Evolutionary conservation across 1,140 invertebrate species (phyloP).

Genomic region (Philopotamus ludificatus): DNA sequence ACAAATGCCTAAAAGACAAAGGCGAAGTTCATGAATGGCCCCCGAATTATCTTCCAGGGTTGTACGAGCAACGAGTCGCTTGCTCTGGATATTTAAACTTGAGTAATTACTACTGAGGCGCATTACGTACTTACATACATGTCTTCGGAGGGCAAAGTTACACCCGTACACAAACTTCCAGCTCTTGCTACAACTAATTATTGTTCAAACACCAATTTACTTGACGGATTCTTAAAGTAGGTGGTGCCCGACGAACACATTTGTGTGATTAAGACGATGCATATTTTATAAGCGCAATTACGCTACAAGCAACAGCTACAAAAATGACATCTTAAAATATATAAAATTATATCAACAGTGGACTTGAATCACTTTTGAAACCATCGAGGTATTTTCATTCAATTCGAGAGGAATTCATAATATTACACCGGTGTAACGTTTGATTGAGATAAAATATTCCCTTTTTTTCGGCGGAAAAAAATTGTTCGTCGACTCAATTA

Average conservation of each 20-base stretch:
- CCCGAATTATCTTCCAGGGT: neutral
- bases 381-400: no score
- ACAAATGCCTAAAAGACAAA: neutral
- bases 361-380: no score
- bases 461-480: no score
- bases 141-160: conserved; percentile 1
- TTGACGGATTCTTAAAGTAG: conserved; percentile 5
- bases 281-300: no score
- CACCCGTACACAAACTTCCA: neutral
- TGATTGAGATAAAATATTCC: no score
- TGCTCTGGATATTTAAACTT: conserved; percentile 17
- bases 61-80: neutral
- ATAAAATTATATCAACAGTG: no score
- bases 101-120: conserved; percentile 15
- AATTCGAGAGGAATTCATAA: no score
- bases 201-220: conserved; percentile 8
- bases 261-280: neutral
- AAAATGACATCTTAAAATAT: no score
- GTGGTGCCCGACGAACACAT: neutral
- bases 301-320: no score
- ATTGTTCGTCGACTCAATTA: no score
- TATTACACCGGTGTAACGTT: no score
- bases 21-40: neutral
- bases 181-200: conserved; percentile 12
- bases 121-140: no score